Base-by-base conservation (phyloP, 2,888 invertebrate species). In the Malachius bipustulatus region DNA sequence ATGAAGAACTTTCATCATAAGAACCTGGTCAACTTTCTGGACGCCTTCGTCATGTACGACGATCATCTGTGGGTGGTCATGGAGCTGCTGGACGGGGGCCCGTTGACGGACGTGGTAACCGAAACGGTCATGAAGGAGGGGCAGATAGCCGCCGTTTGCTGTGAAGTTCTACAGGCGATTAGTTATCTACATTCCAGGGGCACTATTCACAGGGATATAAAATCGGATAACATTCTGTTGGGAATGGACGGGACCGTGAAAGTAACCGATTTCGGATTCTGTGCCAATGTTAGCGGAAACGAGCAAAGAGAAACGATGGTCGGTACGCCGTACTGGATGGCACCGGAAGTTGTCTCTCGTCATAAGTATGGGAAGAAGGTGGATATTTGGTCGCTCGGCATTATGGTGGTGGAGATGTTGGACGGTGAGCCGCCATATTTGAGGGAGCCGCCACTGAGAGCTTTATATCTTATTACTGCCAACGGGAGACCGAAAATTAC, bases 291-390 rank as follows among this genome's bases (percentile, higher is more conserved):
- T 35, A 78, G 83, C 27, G 89, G 87, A 0, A 93, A 91, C 48
- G 87, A 91, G 53, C 94, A 96, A 59, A 67, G 91, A n/a, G 87
- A 88, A 56, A 94, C 94, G 0, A 89, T 94, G 88, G 93, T 93
- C 1, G 93, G 94, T n/a, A 94, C 94, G 0, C 93, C 93, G 0
- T 94, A 91, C 54, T 93, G 93, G 96, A 96, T 96, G 94, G 91
- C 94, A 0, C 94, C 94, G 0, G 91, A 91, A 62, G 87, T 90
- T 1, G 88, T 89, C 0, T 88, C 87, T 1, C 70, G 91, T 42
- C 90, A 93, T 55, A 84, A 89, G 49, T 94, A 94, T 50, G 93
- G 91, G 6, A 89, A 88, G 55, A 63, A 62, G 43, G 62, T 91
- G 1, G 91, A 91, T 56, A 84, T 90, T 26, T 90, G 91, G 91